phyloP scores from a whole-genome alignment of 2,113 vertebrate species.

The Steatornis caripensis region DNA sequence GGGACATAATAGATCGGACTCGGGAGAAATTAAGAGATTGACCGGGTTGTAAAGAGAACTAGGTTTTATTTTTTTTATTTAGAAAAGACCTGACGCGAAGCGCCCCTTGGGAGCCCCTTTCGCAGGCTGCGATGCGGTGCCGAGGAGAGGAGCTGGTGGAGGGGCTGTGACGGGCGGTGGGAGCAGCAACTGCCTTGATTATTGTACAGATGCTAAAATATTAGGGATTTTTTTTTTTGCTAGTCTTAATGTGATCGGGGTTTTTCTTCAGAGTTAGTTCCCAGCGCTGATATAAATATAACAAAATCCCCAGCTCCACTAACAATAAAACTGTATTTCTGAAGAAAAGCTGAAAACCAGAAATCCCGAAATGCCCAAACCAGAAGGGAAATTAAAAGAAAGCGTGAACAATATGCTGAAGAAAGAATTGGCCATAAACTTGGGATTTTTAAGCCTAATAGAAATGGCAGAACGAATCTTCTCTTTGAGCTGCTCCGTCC shows the following conservation, averaged over 20 bases:
- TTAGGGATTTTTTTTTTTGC: not conserved
- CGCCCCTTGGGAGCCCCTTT: not conserved
- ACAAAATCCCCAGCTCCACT: not conserved
- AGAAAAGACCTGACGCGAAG: no score
- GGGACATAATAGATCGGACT: not conserved
- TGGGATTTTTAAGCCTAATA: not conserved
- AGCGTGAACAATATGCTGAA: not conserved
- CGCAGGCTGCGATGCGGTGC: fast-evolving
- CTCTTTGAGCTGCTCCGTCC: not conserved
- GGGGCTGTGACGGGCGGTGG: not conserved
- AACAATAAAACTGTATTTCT: not conserved
- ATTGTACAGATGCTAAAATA: not conserved
- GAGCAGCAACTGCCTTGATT: not conserved
- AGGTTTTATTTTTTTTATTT: not conserved
- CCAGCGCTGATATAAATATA: not conserved
- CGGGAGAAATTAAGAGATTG: not conserved
- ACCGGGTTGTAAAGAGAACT: not conserved
- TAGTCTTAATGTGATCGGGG: not conserved
- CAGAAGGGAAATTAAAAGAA: not conserved
- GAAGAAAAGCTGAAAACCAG: not conserved
- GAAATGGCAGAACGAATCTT: not conserved
- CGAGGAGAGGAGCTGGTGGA: not conserved
- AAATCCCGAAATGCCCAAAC: not conserved
- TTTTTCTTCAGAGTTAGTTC: not conserved
- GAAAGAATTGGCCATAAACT: not conserved